Conservation (phyloP, 2,113 vertebrate species). For the Empidonax alnorum region DNA sequence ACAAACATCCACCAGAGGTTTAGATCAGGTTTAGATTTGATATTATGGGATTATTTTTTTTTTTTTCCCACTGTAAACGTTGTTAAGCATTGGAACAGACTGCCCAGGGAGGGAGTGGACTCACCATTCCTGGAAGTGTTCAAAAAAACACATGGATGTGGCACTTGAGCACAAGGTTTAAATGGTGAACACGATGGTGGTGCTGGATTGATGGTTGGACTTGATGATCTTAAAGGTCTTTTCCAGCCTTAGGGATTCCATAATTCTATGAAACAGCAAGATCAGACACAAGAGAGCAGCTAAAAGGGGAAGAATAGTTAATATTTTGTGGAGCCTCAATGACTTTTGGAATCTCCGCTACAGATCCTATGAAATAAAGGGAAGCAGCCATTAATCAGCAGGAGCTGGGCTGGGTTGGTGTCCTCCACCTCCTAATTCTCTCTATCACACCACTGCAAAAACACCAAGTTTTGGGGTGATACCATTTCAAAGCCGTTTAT, state of each 20-base stretch:
- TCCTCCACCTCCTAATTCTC: neutral
- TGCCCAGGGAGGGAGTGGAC: neutral
- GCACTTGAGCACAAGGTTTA: neutral
- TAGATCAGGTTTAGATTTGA: neutral
- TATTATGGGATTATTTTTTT: neutral
- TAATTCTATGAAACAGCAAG: neutral
- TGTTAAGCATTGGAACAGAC: neutral
- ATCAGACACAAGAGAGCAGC: neutral
- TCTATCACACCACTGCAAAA: neutral
- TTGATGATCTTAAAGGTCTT: neutral
- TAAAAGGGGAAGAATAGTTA: neutral
- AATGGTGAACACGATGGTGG: neutral
- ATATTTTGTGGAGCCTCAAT: neutral
- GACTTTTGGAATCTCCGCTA: neutral
- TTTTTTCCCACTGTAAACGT: neutral
- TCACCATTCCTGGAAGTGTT: neutral
- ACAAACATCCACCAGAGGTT: fast-evolving
- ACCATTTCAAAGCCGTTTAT: neutral
- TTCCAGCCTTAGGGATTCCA: neutral
- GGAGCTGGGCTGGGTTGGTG: neutral
- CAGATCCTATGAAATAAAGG: neutral
- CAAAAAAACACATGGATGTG: neutral
- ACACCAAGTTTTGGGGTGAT: neutral
- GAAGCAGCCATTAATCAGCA: neutral
- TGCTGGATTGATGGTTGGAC: neutral